These are phyloP conservation scores for Myotis planiceps DNA, from an alignment of 2,797 vertebrate genomes.

Conservation along the genomic window DNA sequence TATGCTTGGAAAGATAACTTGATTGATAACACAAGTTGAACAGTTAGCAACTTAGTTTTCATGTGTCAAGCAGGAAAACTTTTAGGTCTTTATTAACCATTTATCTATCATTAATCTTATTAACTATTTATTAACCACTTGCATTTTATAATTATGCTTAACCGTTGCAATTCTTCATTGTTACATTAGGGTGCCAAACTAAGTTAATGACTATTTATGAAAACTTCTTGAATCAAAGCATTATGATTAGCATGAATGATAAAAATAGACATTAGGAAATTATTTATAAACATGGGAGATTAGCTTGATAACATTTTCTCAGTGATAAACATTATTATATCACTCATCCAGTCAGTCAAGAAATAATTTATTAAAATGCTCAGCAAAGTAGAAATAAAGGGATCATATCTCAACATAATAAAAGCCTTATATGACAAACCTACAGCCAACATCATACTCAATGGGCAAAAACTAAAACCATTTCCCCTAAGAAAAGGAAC, in stretches of 20 bases:
- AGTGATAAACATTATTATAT: background rate
- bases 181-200: background rate
- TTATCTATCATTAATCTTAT: background rate
- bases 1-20: background rate
- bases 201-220: background rate
- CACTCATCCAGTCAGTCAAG: background rate
- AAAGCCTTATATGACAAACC: no score
- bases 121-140: background rate
- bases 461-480: no score
- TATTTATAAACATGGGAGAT: background rate
- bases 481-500: no score
- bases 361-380: background rate
- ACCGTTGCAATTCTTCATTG: background rate
- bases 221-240: background rate
- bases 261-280: conserved; percentile 17
- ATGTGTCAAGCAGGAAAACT: background rate
- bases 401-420: no score
- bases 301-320: background rate
- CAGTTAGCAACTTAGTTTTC: background rate
- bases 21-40: background rate
- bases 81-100: background rate
- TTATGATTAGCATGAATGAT: background rate
- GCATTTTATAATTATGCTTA: background rate
- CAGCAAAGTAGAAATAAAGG: no score
- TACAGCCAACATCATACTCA: no score